Evolutionary conservation across 2,797 vertebrate species (phyloP).

Genomic region (Galago senegalensis): DNA sequence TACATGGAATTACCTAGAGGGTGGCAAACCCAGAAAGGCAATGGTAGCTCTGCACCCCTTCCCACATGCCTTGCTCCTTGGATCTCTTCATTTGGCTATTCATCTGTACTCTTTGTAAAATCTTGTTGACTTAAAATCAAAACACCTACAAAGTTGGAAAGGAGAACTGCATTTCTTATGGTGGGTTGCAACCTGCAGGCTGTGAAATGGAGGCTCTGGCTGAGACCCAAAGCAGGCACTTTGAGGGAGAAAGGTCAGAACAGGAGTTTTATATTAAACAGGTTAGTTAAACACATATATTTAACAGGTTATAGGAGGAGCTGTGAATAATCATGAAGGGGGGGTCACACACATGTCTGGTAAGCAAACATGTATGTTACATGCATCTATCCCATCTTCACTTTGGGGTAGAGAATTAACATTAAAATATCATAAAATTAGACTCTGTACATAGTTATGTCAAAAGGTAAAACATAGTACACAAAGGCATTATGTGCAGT

Average conservation of each 20-base stretch:
- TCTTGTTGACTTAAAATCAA: background rate
- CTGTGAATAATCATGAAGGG: background rate
- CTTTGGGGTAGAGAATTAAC: background rate
- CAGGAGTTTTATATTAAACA: background rate
- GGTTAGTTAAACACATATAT: background rate
- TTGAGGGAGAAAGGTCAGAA: background rate
- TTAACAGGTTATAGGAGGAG: background rate
- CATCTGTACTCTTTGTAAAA: background rate
- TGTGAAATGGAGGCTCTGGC: background rate
- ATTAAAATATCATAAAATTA: background rate
- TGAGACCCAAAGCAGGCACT: background rate
- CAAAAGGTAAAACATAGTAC: background rate
- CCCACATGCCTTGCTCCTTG: background rate
- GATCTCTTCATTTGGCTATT: background rate
- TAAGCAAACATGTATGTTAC: background rate
- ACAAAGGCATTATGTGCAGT: background rate
- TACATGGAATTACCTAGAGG: background rate
- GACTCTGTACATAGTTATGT: background rate
- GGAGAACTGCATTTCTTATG: background rate
- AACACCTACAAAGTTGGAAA: background rate
- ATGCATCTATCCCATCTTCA: background rate
- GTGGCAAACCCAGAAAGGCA: background rate
- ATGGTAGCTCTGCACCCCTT: background rate
- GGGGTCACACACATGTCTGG: background rate
- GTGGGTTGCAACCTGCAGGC: background rate